A percentile compares a stretch with the other conserved stretches of the same genome.
Evolutionary conservation across 2,113 vertebrate species (phyloP).

Genomic region (Mormyrus lacerda): DNA sequence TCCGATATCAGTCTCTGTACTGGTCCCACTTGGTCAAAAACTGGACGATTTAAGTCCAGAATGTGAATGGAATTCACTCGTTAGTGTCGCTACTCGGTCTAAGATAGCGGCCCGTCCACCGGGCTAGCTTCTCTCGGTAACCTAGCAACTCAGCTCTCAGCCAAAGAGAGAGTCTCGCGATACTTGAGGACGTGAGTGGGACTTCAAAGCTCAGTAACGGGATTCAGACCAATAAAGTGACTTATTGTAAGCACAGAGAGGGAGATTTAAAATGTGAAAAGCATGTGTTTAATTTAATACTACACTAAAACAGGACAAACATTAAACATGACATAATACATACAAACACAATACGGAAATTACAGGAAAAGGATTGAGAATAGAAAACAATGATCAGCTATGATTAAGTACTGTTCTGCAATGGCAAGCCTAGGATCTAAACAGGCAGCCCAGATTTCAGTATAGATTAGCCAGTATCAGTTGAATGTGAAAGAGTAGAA

Average conservation of each 20-base stretch:
- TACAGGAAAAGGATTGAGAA: neutral
- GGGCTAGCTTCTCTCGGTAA: too few relatives aligned
- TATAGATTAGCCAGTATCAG: too few relatives aligned
- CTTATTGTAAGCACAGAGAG: neutral
- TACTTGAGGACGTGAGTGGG: neutral
- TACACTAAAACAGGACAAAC: conserved; percentile 2
- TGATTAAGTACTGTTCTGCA: too few relatives aligned
- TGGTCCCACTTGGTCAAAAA: too few relatives aligned
- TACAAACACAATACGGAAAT: neutral
- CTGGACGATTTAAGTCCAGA: too few relatives aligned
- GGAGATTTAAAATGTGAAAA: neutral
- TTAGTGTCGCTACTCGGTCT: too few relatives aligned
- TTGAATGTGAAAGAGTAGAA: too few relatives aligned
- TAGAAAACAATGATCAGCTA: neutral
- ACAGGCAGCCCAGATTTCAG: too few relatives aligned
- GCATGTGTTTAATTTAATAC: neutral
- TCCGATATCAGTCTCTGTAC: too few relatives aligned
- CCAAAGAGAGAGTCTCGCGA: neutral
- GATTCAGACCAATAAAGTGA: neutral
- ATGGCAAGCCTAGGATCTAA: too few relatives aligned
- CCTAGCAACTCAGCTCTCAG: neutral
- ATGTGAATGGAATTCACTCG: too few relatives aligned
- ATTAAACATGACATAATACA: neutral
- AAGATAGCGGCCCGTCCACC: too few relatives aligned
- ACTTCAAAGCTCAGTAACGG: neutral